Percentiles rank a stretch among this genome's conserved stretches.
phyloP scores from a whole-genome alignment of 2,113 vertebrate genomes.

The Phylloscopus trochiloides region DNA sequence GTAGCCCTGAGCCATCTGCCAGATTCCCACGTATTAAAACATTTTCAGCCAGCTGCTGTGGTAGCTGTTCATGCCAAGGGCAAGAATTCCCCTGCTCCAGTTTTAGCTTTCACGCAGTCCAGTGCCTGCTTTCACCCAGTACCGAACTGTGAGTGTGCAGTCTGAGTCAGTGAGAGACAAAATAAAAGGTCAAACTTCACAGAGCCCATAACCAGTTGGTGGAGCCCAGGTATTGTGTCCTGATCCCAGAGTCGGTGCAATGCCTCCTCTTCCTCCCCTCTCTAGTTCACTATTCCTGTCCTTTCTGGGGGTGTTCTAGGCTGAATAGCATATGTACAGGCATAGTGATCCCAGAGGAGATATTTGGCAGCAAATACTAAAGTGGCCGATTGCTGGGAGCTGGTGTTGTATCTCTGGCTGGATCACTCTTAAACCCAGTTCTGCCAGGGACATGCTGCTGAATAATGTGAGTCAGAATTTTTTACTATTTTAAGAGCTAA shows the following conservation, averaged over 20 bases:
- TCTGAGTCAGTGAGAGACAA: not conserved
- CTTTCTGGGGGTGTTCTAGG: not conserved
- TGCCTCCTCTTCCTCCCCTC: not conserved
- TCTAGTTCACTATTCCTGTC: too few relatives aligned
- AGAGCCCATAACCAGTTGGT: not conserved
- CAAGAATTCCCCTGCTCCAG: not conserved
- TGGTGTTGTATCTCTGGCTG: not conserved
- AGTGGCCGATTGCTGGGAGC: not conserved
- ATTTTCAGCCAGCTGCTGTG: constrained; percentile 40
- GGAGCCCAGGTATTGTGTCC: not conserved
- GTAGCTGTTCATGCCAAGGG: constrained; percentile 43
- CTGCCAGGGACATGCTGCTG: not conserved
- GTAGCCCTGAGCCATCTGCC: constrained; percentile 39
- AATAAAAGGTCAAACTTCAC: not conserved
- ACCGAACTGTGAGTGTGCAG: not conserved
- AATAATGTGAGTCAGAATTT: not conserved
- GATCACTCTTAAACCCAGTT: not conserved
- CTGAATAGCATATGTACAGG: not conserved
- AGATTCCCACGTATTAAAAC: constrained; percentile 26
- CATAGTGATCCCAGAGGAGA: not conserved
- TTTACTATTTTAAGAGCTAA: not conserved
- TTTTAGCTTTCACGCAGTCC: not conserved
- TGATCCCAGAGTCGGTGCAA: rapidly evolving
- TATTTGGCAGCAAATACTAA: not conserved
- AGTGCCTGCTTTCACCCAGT: not conserved